phyloP scores from a whole-genome alignment of 2,113 vertebrate species.

The Gambusia affinis region DNA sequence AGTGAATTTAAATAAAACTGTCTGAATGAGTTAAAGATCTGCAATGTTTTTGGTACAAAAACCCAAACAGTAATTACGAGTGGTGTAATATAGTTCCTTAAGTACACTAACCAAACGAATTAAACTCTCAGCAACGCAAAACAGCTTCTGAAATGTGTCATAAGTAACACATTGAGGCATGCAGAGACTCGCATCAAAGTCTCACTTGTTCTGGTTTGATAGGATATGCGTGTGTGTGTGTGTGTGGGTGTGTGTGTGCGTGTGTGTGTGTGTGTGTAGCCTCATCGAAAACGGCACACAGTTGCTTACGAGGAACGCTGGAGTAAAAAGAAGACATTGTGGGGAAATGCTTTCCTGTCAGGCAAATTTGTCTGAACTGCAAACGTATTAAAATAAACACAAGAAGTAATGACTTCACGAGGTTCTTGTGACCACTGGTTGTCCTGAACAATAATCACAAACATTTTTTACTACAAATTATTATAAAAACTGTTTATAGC shows the following conservation, averaged over 20 bases:
- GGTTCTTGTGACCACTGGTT: constrained; percentile 48
- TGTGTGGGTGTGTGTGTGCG: constrained; percentile 4
- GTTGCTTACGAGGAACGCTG: constrained; percentile 75
- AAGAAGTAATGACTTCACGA: constrained; percentile 67
- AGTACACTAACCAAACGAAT: neutral
- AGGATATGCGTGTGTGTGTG: constrained; percentile 21
- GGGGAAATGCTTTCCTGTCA: constrained; percentile 74
- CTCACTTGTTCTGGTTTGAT: constrained; percentile 62
- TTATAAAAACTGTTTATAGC: constrained; percentile 18
- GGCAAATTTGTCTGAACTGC: constrained; percentile 81
- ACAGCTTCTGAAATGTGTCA: constrained; percentile 56
- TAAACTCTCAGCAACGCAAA: constrained; percentile 47
- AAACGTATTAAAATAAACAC: constrained; percentile 73
- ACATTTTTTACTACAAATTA: constrained; percentile 38
- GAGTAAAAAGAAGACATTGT: constrained; percentile 80
- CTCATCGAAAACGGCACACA: constrained; percentile 65
- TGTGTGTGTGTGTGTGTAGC: constrained; percentile 5
- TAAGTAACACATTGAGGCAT: constrained; percentile 64
- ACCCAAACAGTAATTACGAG: neutral
- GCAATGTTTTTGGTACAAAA: constrained; percentile 11
- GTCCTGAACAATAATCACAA: constrained; percentile 54
- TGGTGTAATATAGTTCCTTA: constrained; percentile 18
- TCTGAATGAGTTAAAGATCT: constrained; percentile 22
- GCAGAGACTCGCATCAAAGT: constrained; percentile 56
- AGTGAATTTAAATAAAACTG: constrained; percentile 4